These are phyloP conservation scores for human (Homo sapiens) DNA, from an alignment of 2,113 vertebrate genomes.

Conservation along the genomic window GRCh38 chr11:36480001-36480500, in stretches of 20 bases:
- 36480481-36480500: neutral
- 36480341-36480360: neutral
- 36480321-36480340: neutral
- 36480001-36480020: no score
- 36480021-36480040: neutral
- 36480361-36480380: neutral
- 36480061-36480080: neutral
- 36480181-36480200: neutral
- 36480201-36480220: neutral
- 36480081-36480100: neutral
- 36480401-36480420: neutral
- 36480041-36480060: neutral
- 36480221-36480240: neutral
- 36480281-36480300: neutral
- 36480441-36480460: neutral
- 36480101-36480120: neutral
- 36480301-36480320: neutral
- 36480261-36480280: neutral
- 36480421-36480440: neutral
- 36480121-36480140: no score
- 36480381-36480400: neutral
- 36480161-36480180: neutral
- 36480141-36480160: neutral
- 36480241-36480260: neutral
- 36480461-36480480: neutral